Conservation (phyloP, 2,797 vertebrate genomes). For the Enteromius argenteus region DNA sequence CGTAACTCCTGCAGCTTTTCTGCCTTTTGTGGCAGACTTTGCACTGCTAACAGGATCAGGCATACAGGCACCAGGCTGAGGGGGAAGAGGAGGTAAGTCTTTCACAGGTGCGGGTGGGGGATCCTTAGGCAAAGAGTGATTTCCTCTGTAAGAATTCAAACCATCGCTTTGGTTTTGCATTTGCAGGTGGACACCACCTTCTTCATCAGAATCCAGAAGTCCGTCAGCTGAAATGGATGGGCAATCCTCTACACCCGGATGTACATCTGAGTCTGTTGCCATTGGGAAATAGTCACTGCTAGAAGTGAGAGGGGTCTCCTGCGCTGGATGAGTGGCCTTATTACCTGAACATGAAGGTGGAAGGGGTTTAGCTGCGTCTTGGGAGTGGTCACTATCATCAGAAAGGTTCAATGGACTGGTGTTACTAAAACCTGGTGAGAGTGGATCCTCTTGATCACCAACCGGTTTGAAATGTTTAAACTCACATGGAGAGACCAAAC, state of each 20-base stretch:
- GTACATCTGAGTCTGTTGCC: slow-evolving; percentile 83
- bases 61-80: slow-evolving; percentile 89
- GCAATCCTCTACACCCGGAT: slow-evolving; percentile 82
- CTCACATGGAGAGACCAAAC: slow-evolving; percentile 94
- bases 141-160: slow-evolving; percentile 58
- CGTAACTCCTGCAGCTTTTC: slow-evolving; percentile 61
- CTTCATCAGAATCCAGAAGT: slow-evolving; percentile 88
- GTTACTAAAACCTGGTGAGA: slow-evolving; percentile 67
- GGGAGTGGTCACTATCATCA: slow-evolving; percentile 82
- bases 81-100: slow-evolving; percentile 85
- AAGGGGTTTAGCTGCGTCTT: slow-evolving; percentile 74
- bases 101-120: slow-evolving; percentile 83
- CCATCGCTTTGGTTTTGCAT: slow-evolving; percentile 66
- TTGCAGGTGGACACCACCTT: slow-evolving; percentile 68
- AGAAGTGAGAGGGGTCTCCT: slow-evolving; percentile 82
- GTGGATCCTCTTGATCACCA: slow-evolving; percentile 57
- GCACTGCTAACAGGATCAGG: slow-evolving; percentile 77
- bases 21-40: slow-evolving; percentile 70
- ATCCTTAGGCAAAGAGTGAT: slow-evolving; percentile 75
- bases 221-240: slow-evolving; percentile 85
- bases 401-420: slow-evolving; percentile 79
- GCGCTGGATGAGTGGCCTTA: slow-evolving; percentile 38
- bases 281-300: slow-evolving; percentile 87
- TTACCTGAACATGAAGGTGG: slow-evolving; percentile 28
- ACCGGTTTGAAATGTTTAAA: slow-evolving; percentile 89